Percentiles rank a stretch among this genome's conserved stretches.
Evolutionary conservation across 2,888 invertebrate species (phyloP).

Genomic region (Adela reaumurella): DNA sequence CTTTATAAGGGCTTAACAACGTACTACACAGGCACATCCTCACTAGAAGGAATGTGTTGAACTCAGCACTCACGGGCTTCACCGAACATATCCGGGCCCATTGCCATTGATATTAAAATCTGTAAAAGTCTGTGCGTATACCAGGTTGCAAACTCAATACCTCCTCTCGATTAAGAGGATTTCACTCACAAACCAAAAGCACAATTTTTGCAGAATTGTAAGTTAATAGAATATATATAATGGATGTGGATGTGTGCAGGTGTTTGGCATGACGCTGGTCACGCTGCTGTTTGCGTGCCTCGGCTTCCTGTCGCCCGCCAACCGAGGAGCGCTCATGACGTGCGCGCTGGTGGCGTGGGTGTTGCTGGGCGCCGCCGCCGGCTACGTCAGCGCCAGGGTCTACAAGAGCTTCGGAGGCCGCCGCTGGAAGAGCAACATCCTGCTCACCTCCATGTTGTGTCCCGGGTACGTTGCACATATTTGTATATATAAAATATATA

Average conservation of each 20-base stretch:
- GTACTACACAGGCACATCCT: too few species aligned
- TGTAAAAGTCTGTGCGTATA: too few species aligned
- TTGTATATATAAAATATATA: too few species aligned
- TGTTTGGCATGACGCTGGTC: slow-evolving; percentile 90
- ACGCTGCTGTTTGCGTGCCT: slow-evolving; percentile 98
- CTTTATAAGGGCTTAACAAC: too few species aligned
- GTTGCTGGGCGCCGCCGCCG: slow-evolving; percentile 94
- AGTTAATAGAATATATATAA: too few species aligned
- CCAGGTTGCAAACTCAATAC: not conserved
- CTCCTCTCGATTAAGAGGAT: too few species aligned
- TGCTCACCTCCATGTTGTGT: slow-evolving; percentile 93
- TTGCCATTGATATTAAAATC: too few species aligned
- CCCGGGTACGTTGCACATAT: slow-evolving; percentile 72
- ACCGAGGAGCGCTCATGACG: slow-evolving; percentile 97
- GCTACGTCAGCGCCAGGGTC: slow-evolving; percentile 93
- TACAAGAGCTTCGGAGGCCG: slow-evolving; percentile 99
- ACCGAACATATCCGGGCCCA: too few species aligned
- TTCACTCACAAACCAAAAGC: too few species aligned
- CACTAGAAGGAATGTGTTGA: too few species aligned
- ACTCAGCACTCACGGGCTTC: too few species aligned
- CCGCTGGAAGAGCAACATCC: slow-evolving; percentile 97
- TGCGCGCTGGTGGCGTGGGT: slow-evolving; percentile 96
- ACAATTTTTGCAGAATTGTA: too few species aligned
- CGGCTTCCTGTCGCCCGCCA: slow-evolving; percentile 97
- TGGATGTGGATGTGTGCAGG: slow-evolving; percentile 20